These are phyloP conservation scores for Brienomyrus longianalis DNA, from an alignment of 2,113 vertebrate species.

Conservation along the genomic window DNA sequence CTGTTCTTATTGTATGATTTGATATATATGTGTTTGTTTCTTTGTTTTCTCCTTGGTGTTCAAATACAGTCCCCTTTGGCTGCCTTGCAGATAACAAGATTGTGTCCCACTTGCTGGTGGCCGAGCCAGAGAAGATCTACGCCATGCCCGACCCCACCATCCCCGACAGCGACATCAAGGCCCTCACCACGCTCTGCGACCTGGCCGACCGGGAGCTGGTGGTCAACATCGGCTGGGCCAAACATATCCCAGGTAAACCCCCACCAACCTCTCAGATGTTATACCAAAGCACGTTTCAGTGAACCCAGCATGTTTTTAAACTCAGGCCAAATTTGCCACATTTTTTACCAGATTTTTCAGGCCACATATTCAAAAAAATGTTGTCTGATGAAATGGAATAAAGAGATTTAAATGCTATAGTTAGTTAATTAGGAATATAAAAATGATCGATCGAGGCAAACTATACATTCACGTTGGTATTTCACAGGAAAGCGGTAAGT, in stretches of 20 bases:
- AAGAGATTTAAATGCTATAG: background rate
- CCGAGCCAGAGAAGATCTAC: constrained; percentile 99
- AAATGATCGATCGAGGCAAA: background rate
- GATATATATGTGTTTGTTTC: constrained; percentile 41
- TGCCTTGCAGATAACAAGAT: constrained; percentile 99
- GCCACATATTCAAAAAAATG: background rate
- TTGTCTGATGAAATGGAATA: constrained; percentile 26
- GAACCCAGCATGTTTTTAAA: background rate
- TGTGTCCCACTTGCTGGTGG: constrained; percentile 97
- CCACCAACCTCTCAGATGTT: background rate
- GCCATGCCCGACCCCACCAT: constrained; percentile 98
- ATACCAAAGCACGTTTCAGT: background rate
- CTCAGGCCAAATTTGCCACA: background rate
- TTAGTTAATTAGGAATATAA: background rate
- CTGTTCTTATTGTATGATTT: constrained; percentile 45
- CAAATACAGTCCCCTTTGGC: constrained; percentile 74
- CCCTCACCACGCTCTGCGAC: constrained; percentile 95
- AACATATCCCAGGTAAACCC: constrained; percentile 91
- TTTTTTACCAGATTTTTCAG: background rate
- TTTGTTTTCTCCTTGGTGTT: constrained; percentile 69
- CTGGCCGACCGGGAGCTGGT: constrained; percentile 95
- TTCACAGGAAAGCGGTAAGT: background rate
- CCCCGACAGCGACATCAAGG: constrained; percentile 98
- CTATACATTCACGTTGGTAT: background rate
- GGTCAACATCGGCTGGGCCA: constrained; percentile 98